phyloP scores from a whole-genome alignment of 2,113 vertebrate species.

The Toxotes jaculatrix region DNA sequence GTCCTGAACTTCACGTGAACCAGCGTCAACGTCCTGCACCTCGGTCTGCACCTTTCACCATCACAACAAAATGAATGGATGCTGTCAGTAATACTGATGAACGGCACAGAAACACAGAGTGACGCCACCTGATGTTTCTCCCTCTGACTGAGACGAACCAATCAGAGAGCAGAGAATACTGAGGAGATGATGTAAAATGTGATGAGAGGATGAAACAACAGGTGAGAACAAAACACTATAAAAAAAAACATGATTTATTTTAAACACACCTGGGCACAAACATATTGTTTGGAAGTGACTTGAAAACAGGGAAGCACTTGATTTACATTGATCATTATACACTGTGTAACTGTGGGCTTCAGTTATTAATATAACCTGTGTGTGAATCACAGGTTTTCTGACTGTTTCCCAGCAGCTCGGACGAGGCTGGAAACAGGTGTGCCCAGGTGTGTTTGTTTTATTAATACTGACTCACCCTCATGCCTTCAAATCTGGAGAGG shows the following conservation, averaged over 20 bases:
- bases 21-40: slow-evolving; percentile 19
- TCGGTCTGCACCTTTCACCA: not conserved
- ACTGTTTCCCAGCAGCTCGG: not conserved
- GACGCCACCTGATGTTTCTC: no score
- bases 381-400: no score
- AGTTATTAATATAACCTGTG: not conserved
- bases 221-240: no score
- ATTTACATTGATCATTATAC: not conserved
- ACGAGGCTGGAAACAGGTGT: not conserved
- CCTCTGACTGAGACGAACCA: not conserved
- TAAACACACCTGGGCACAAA: slow-evolving; percentile 40
- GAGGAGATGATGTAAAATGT: not conserved
- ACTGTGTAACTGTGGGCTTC: no score
- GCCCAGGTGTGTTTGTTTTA: not conserved
- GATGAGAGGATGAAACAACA: no score
- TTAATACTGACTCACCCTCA: slow-evolving; percentile 90
- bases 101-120: not conserved
- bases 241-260: not conserved
- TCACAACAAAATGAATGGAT: no score
- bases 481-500: slow-evolving; percentile 97
- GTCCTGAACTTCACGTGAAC: not conserved
- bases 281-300: not conserved
- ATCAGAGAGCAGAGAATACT: slow-evolving; percentile 21
- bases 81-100: slow-evolving; percentile 53
- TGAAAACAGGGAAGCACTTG: no score